Evolutionary conservation across 35 echinoderm and acorn worm species (phyloP), one percentile per base, ranked within the genome.

Genomic region (Chiridota heheva): DNA sequence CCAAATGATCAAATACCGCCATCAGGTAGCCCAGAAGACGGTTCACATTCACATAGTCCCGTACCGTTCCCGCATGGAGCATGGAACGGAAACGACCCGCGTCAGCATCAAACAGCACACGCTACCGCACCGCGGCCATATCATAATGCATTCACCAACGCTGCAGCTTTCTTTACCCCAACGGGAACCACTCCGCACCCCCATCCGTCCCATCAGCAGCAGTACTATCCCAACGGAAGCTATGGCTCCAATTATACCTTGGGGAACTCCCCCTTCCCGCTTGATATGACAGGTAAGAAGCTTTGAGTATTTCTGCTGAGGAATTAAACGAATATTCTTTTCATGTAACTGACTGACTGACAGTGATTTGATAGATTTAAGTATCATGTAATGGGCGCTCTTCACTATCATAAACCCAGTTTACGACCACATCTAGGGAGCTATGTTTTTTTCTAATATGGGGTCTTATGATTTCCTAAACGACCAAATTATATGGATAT

Each of bases 211-310:
- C 49, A 60, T 38, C 73, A 72, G 46, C 75, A 78, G 47, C 75
- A 78, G 47, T 78, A 78, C 53, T 78, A 43, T 28, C 30, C 75
- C 15, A 78, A 43, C 47, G 75, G 75, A 58, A 58, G 75, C 13
- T 78, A 58, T 61, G 36, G 51, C 7, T 49, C 75, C 25, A 58
- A 58, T 10, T 78, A 78, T 38, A 78, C 62, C n/a, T n/a, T n/a
- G n/a, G n/a, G n/a, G 75, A 78, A 78, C 36, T 40, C 36, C 75
- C 75, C 75, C 75, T 78, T 78, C 75, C 75, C 75, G 75, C 35
- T 78, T 34, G 75, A 78, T 58, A 78, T 78, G 75, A 59, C 75
- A 34, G 75, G 75, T 78, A 62, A 78, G 75, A 60, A n/a, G n/a
- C n/a, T n/a, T n/a, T n/a, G n/a, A n/a, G n/a, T n/a, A n/a, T n/a